These are phyloP conservation scores for Bugulina stolonifera DNA, from an alignment of 2,888 invertebrate genomes.

Conservation along the genomic window DNA sequence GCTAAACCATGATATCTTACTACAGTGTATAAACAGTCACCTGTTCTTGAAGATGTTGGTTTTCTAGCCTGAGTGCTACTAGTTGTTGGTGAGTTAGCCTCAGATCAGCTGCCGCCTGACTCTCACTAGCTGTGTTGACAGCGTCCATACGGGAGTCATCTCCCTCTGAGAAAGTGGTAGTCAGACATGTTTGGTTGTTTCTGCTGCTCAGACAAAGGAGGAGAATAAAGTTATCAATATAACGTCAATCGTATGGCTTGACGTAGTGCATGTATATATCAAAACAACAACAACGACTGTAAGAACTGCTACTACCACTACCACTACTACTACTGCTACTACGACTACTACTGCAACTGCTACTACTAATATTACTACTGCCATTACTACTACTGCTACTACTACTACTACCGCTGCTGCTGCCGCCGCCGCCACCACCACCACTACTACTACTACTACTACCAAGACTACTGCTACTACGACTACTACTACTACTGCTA, in stretches of 20 bases:
- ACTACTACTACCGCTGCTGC: slow-evolving; percentile 21
- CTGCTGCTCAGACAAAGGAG: no score
- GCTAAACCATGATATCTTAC: no score
- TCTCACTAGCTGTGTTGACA: slow-evolving; percentile 15
- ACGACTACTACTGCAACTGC: slow-evolving; percentile 18
- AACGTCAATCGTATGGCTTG: no score
- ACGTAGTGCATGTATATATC: no score
- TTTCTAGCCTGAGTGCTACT: slow-evolving; percentile 13
- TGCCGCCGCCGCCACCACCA: not conserved
- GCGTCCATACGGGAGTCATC: slow-evolving; percentile 4
- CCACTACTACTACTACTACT: slow-evolving; percentile 6
- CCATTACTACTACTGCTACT: slow-evolving; percentile 28
- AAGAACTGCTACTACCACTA: slow-evolving; percentile 28
- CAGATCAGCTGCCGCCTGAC: slow-evolving; percentile 18
- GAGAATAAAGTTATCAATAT: no score
- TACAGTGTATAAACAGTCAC: no score
- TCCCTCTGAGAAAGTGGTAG: slow-evolving; percentile 14
- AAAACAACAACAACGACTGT: slow-evolving; percentile 25
- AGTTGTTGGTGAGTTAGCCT: slow-evolving; percentile 20
- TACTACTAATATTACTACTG: slow-evolving; percentile 28
- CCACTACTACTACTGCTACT: slow-evolving; percentile 28
- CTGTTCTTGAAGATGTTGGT: slow-evolving; percentile 22
- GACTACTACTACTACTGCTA: slow-evolving; percentile 28
- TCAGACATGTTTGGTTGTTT: slow-evolving; percentile 20
- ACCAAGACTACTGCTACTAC: not conserved